These are phyloP conservation scores for Polyommatus icarus DNA, from an alignment of 2,888 invertebrate genomes.

Conservation along the genomic window DNA sequence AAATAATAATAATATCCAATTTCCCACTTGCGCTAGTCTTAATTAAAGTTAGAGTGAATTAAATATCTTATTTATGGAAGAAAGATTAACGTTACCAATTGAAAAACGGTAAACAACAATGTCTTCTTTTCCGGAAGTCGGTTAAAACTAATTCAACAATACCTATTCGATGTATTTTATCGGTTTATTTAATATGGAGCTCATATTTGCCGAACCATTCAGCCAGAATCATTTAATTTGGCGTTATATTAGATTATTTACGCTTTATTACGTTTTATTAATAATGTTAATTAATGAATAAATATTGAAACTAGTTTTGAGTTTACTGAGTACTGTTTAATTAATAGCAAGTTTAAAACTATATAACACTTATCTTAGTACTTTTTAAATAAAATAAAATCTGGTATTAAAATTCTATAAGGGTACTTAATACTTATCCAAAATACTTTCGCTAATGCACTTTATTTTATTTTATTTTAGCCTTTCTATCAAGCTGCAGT, in stretches of 20 bases:
- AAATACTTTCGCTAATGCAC: no score
- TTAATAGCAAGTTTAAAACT: not conserved
- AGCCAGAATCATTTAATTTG: conserved; percentile 18
- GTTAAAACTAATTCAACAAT: not conserved
- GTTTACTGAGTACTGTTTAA: not conserved
- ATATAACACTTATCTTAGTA: no score
- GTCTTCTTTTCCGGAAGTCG: not conserved
- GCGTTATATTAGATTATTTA: conserved; percentile 22
- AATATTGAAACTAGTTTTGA: not conserved
- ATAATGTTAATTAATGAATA: conserved; percentile 2
- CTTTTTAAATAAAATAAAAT: no score
- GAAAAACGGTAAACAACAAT: not conserved
- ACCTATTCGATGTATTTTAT: not conserved
- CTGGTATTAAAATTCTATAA: no score
- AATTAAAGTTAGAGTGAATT: no score
- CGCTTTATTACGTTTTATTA: not conserved
- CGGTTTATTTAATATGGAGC: not conserved
- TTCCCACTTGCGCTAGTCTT: no score
- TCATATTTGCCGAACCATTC: not conserved
- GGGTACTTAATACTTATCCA: no score
- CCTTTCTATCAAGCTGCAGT: no score
- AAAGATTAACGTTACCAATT: no score
- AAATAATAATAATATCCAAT: no score
- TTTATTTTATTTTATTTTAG: no score
- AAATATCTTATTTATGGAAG: no score